These are phyloP conservation scores for Apotomis turbidana DNA, from an alignment of 2,888 invertebrate genomes.

Conservation along the genomic window DNA sequence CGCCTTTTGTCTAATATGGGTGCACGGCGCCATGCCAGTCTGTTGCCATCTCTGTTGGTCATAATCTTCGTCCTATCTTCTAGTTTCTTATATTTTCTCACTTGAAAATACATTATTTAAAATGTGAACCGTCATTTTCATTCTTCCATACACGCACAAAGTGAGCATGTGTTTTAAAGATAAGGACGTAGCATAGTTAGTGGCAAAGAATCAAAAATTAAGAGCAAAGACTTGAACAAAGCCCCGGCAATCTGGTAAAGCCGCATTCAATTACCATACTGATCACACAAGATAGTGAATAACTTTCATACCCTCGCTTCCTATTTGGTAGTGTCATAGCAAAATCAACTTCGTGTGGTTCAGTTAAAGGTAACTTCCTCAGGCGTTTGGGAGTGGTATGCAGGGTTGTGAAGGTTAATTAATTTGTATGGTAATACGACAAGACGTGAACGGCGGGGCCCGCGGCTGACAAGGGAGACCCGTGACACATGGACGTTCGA, in stretches of 20 bases:
- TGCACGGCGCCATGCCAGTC: too few relatives aligned
- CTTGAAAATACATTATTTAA: too few relatives aligned
- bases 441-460: conserved; percentile 3
- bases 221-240: background rate
- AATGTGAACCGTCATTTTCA: too few relatives aligned
- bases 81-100: too few relatives aligned
- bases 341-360: background rate
- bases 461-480: background rate
- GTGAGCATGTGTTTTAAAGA: too few relatives aligned
- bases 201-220: background rate
- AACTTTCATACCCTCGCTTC: background rate
- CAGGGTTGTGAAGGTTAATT: background rate
- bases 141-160: too few relatives aligned
- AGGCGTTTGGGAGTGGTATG: background rate
- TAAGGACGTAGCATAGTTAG: too few relatives aligned
- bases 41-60: too few relatives aligned
- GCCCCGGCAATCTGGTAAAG: background rate
- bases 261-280: conserved; percentile 26
- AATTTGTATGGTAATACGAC: conserved; percentile 30
- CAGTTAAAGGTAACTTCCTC: background rate
- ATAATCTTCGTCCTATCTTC: too few relatives aligned
- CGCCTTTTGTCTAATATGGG: too few relatives aligned
- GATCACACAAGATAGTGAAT: conserved; percentile 1
- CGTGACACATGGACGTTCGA: background rate
- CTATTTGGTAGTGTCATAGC: background rate